Base-by-base conservation (phyloP, 2,888 invertebrate species). In the Ormyrus thymus region DNA sequence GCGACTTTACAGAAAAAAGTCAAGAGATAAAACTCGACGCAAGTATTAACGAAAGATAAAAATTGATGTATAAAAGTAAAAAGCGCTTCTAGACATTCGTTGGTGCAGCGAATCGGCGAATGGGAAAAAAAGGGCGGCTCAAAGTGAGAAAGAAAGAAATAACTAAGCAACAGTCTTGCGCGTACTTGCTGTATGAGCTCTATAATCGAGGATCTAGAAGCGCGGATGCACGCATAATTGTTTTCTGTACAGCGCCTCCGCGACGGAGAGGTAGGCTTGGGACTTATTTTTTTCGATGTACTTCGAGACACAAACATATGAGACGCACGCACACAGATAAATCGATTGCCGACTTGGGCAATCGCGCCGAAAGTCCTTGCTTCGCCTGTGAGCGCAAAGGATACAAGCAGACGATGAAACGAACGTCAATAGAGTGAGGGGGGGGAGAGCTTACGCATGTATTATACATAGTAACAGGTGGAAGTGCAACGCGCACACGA, bases 391-490 rank as follows among this genome's bases (percentile, higher is more conserved):
- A 29, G 29, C 15, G 15, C 7, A 58, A 61, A 61, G 61, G 72
- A 72, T 62, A 72, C 53, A 45, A 62, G 69, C 29, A 29, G 48
- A 53, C 53, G 72, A 62, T 72, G 58, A 74, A 74, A 58, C 50
- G 73, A 53, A 29, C 46, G 59, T 10, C 50, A 45, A 10, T 11
- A 46, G 71, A 48, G 56, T 8, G 45, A 46, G n/a, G 11, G 59
- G 45, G 53, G 13, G 51, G 13, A 46, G 62, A 55, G 9, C 45
- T 77, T 59, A 64, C 43, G 55, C 69, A 64, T 73, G 78, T 66
- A 72, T 72, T 66, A 72, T 72, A 72, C 77, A 78, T 68, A 64
- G 59, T 58, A 78, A 78, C 78, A 74, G 78, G 74, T 78, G 73
- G 48, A 65, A 46, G 64, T 53, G 77, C 65, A n/a, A 11, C 76